Evolutionary conservation across 2,888 invertebrate genomes (phyloP).

Genomic region (Drosophila imparisetae): DNA sequence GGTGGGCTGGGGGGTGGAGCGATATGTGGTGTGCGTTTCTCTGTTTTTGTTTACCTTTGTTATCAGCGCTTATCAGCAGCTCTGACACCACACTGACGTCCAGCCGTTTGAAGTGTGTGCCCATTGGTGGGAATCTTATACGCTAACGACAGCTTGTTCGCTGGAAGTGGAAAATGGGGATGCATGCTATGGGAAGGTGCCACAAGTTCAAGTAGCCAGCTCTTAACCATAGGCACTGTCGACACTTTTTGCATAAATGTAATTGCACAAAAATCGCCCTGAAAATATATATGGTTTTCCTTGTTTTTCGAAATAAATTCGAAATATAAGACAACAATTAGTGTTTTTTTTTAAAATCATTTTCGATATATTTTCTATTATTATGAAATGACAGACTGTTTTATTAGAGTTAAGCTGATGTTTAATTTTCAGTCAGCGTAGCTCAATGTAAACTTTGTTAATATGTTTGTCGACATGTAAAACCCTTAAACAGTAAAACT

Average conservation of each 20-base stretch:
- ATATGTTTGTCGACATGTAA: background rate
- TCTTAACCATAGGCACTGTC: background rate
- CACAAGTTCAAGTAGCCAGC: background rate
- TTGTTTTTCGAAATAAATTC: background rate
- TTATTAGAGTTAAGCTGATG: background rate
- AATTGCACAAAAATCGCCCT: background rate
- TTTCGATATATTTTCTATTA: background rate
- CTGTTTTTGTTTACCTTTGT: conserved; percentile 75
- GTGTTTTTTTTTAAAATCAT: too few species aligned
- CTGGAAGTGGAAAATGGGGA: background rate
- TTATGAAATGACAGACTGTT: background rate
- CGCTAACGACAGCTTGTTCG: conserved; percentile 11
- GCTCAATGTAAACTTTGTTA: background rate
- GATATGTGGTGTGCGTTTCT: conserved; percentile 11
- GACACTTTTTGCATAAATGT: background rate
- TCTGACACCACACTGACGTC: conserved; percentile 37
- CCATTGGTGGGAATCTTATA: conserved; percentile 65
- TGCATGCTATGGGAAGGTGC: background rate
- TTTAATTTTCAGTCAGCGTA: background rate
- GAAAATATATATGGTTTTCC: background rate
- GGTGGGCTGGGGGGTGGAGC: background rate
- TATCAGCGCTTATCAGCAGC: conserved; percentile 75
- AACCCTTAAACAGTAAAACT: background rate
- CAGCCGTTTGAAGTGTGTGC: conserved; percentile 62
- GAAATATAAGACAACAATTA: background rate